These are phyloP conservation scores for Thamnophis elegans DNA, from an alignment of 2,797 vertebrate genomes.

Conservation along the genomic window DNA sequence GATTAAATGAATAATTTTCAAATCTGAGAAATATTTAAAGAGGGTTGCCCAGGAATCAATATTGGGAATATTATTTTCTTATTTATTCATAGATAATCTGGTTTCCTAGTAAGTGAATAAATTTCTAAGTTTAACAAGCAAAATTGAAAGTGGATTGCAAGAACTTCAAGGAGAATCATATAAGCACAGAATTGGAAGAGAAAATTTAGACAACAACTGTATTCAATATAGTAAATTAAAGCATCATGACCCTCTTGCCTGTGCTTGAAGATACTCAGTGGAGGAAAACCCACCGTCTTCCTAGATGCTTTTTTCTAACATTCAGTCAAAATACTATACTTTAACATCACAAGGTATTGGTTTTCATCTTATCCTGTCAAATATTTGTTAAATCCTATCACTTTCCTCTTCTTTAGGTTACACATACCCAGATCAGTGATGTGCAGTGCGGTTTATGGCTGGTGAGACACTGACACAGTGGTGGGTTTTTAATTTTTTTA, in stretches of 20 bases:
- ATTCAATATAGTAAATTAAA: background rate
- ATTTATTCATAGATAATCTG: background rate
- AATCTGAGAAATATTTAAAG: background rate
- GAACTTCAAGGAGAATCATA: background rate
- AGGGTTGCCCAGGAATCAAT: background rate
- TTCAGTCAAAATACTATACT: background rate
- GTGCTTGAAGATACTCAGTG: background rate
- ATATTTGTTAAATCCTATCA: background rate
- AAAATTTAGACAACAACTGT: background rate
- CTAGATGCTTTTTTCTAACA: background rate
- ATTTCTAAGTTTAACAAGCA: background rate
- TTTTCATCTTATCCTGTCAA: background rate
- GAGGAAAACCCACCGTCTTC: background rate
- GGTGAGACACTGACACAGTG: too few species aligned
- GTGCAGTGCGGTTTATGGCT: too few species aligned
- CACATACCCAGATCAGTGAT: background rate
- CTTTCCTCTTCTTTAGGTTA: background rate
- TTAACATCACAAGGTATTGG: background rate
- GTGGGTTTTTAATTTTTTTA: too few species aligned
- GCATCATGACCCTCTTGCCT: background rate
- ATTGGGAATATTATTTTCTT: background rate
- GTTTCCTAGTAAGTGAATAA: background rate
- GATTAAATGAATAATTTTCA: background rate
- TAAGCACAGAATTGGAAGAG: background rate
- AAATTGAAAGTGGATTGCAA: background rate